Percentiles rank a stretch among this genome's conserved stretches.
Evolutionary conservation across 2,797 vertebrate genomes (phyloP).

Genomic region (Sparidentex hasta): DNA sequence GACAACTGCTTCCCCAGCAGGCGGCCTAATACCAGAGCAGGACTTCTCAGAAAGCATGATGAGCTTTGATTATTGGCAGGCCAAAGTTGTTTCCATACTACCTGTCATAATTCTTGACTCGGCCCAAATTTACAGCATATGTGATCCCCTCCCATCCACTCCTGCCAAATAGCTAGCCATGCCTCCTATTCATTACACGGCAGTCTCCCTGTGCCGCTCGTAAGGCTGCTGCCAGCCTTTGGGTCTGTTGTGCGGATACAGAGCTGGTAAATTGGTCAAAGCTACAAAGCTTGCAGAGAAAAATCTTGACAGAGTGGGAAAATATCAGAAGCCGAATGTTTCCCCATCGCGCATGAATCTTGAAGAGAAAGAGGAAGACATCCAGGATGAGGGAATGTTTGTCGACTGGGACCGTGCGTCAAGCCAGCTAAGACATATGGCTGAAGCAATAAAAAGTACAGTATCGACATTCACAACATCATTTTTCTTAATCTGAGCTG

Average conservation of each 20-base stretch:
- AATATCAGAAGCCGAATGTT: constrained; percentile 44
- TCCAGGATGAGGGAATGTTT: constrained; percentile 42
- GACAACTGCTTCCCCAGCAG: constrained; percentile 50
- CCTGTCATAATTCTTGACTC: constrained; percentile 66
- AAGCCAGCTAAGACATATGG: constrained; percentile 59
- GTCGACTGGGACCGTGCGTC: constrained; percentile 50
- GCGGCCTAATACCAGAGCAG: constrained; percentile 43
- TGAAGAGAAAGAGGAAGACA: constrained; percentile 46
- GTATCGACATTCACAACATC: constrained; percentile 56
- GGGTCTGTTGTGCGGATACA: constrained; percentile 55
- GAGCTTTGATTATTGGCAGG: constrained; percentile 53
- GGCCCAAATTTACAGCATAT: constrained; percentile 68
- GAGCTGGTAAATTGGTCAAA: constrained; percentile 60
- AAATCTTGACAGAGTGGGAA: constrained; percentile 52
- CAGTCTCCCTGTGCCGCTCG: constrained; percentile 57
- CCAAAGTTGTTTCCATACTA: constrained; percentile 63
- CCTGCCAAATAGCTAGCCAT: constrained; percentile 73
- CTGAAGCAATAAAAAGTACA: constrained; percentile 31
- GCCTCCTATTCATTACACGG: constrained; percentile 76
- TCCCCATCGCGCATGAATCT: constrained; percentile 49
- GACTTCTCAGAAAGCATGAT: constrained; percentile 42
- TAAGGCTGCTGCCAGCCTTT: constrained; percentile 61
- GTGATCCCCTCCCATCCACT: constrained; percentile 66
- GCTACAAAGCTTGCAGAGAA: constrained; percentile 50
- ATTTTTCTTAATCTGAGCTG: constrained; percentile 64